These are phyloP conservation scores for Crenichthys baileyi DNA, from an alignment of 2,797 vertebrate genomes.

Conservation along the genomic window DNA sequence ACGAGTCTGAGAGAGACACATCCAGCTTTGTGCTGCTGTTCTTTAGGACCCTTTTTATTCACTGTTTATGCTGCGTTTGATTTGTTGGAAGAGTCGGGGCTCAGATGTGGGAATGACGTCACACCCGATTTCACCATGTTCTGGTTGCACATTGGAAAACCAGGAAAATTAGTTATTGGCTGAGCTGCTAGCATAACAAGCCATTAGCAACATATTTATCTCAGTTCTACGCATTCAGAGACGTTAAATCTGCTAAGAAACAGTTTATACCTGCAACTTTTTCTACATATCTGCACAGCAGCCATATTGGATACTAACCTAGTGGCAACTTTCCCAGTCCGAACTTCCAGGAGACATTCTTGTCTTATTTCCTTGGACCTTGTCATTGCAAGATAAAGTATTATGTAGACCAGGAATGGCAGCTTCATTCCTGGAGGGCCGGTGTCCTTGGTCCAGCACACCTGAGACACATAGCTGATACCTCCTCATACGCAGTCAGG, in stretches of 20 bases:
- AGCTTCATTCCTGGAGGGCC: too few species aligned
- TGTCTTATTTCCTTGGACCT: neutral
- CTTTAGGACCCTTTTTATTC: neutral
- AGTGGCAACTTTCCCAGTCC: neutral
- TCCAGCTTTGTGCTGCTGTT: conserved; percentile 23
- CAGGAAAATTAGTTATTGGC: neutral
- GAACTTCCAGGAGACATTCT: neutral
- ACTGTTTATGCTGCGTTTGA: neutral
- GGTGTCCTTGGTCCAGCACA: too few species aligned
- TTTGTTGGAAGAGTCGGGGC: neutral
- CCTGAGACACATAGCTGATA: too few species aligned
- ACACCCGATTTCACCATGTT: neutral
- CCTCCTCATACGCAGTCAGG: too few species aligned
- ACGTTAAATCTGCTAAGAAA: neutral
- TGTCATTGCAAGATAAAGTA: too few species aligned
- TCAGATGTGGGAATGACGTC: neutral
- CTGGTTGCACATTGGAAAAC: neutral
- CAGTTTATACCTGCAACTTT: neutral
- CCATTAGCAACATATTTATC: neutral
- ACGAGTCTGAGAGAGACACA: conserved; percentile 33
- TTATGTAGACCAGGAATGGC: too few species aligned
- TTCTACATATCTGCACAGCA: neutral
- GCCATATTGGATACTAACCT: neutral
- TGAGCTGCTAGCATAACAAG: neutral
- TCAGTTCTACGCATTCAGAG: neutral